Evolutionary conservation across 2,797 vertebrate genomes (phyloP).

Genomic region (Cygnus olor): DNA sequence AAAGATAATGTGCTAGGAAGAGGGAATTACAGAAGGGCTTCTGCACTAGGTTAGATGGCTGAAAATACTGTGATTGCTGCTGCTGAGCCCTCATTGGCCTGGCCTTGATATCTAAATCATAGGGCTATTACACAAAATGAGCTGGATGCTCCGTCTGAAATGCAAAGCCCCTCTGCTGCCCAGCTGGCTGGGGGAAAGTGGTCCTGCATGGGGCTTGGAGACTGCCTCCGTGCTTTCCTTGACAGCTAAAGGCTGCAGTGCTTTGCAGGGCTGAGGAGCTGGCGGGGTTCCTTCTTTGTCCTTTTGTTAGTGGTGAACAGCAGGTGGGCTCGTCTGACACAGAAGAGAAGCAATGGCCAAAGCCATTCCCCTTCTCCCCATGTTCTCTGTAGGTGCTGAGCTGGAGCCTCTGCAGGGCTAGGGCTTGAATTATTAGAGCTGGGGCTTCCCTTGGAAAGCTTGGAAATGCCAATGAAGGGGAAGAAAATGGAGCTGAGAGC

Average conservation of each 20-base stretch:
- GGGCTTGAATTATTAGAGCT: not conserved
- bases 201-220: not conserved
- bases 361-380: too few species aligned
- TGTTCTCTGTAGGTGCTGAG: too few species aligned
- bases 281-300: not conserved
- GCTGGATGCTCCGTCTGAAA: not conserved
- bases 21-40: not conserved
- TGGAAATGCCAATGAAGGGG: not conserved
- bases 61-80: not conserved
- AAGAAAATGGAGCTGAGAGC: not conserved
- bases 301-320: not conserved
- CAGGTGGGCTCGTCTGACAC: not conserved
- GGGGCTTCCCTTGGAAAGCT: not conserved
- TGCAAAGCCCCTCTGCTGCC: not conserved
- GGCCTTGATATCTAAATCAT: conserved; percentile 38
- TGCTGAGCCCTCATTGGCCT: conserved; percentile 24
- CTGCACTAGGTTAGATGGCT: conserved; percentile 8
- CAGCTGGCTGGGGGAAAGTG: not conserved
- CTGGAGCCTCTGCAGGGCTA: not conserved
- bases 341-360: not conserved
- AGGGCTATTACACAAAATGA: conserved; percentile 16
- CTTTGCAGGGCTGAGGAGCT: not conserved
- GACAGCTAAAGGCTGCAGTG: not conserved
- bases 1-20: conserved; percentile 65
- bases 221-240: not conserved